Percentiles rank a stretch among this genome's conserved stretches.
Conservation (phyloP, 2,113 vertebrate species). For the Perca fluviatilis region DNA sequence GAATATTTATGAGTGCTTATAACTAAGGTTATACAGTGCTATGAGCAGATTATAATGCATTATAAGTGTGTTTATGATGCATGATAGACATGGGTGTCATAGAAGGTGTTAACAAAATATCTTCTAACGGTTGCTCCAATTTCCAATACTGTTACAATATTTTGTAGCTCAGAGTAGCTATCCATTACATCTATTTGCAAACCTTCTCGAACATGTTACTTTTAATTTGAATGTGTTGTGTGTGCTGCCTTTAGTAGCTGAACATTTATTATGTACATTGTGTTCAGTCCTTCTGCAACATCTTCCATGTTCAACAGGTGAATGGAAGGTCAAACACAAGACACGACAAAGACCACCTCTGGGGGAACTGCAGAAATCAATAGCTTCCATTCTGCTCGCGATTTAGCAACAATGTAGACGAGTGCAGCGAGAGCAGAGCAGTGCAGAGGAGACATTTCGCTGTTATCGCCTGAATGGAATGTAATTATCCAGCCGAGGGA, state of each 20-base stretch:
- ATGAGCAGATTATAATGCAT: too few species aligned
- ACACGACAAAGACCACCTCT: conserved; percentile 48
- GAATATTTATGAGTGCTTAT: too few species aligned
- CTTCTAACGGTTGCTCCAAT: not conserved
- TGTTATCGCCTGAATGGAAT: conserved; percentile 83
- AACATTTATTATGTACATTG: conserved; percentile 13
- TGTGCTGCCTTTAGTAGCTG: not conserved
- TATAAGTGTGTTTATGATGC: too few species aligned
- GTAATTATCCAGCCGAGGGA: conserved; percentile 77
- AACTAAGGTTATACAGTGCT: too few species aligned
- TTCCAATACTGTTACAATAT: not conserved
- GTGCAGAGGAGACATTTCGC: conserved; percentile 76
- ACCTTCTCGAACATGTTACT: not conserved
- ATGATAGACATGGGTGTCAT: too few species aligned
- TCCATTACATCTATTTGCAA: conserved; percentile 4
- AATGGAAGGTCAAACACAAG: conserved; percentile 50
- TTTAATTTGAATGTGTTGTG: not conserved
- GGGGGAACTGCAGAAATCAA: conserved; percentile 51
- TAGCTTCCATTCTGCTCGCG: conserved; percentile 61
- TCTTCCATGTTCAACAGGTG: conserved; percentile 49
- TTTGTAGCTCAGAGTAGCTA: not conserved
- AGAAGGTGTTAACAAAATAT: too few species aligned
- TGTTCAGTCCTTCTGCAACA: conserved; percentile 3
- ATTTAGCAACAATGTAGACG: conserved; percentile 74
- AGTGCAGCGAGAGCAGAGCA: conserved; percentile 56